Base-by-base conservation (phyloP, 2,888 invertebrate species). In the Schizaphis graminum region DNA sequence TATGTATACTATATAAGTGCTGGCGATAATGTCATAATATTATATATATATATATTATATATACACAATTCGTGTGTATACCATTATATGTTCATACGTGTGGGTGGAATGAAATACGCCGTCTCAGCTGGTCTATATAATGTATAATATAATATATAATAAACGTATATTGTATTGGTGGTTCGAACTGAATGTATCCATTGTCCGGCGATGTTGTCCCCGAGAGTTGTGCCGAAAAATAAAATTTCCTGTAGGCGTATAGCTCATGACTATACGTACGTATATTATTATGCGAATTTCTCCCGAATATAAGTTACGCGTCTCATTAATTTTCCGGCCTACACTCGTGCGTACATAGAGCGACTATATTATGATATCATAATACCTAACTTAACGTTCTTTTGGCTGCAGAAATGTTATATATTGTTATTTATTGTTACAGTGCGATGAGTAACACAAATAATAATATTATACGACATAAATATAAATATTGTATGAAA, bases 271-370 rank as follows among this genome's bases (percentile, higher is more conserved):
- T 77, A 35, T 35, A 77, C n/a, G 13, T 67, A 5, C 35, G 26
- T 41, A 86, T 41, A 86, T 47, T 44, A 44, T 5, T 21, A 44
- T 16, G 44, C 61, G 53, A 85, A 49, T 77, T 77, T 77, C 77
- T 35, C 77, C 77, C n/a, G 35, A 91, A 67, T 84, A 67, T 28
- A 84, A 41, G 91, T 53, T 91, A 61, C 16, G 84, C 84, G 84
- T 85, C 53, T 91, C 91, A 91, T 91, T 85, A 91, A 91, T 91
- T 91, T 91, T 84, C 91, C 91, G 84, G 85, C 91, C 91, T 91
- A 91, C 91, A 85, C 84, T 5, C 41, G 16, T 16, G 16, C 28
- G 49, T 35, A 24, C 35, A 88, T 24, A 41, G 41, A 89, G 41
- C 7, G 28, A 47, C 86, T 44, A 24, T 85, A 86, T n/a, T 47